Conservation (phyloP, 2,797 vertebrate species). For the Tangara arthus region DNA sequence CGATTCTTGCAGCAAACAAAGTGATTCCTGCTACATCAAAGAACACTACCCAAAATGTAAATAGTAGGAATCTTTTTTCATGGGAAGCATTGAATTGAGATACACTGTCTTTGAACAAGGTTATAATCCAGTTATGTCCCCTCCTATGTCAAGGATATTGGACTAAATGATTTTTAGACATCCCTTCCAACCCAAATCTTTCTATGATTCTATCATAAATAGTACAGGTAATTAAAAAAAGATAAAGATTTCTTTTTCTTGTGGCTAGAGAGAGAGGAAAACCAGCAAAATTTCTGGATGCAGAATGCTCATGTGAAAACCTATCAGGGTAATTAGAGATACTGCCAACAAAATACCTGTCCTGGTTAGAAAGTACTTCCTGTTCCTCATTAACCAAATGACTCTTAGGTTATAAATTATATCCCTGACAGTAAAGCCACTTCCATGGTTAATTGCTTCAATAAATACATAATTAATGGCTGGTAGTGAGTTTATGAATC, state of each 20-base stretch:
- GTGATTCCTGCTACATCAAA: not conserved
- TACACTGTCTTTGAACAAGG: not conserved
- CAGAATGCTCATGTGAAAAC: not conserved
- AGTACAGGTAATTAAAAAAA: not conserved
- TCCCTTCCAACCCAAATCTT: not conserved
- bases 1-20: not conserved
- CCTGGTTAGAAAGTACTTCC: constrained; percentile 43
- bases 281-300: not conserved
- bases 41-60: not conserved
- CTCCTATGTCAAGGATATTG: not conserved
- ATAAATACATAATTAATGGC: constrained; percentile 63
- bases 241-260: not conserved
- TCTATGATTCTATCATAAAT: not conserved
- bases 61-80: not conserved
- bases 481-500: constrained; percentile 21
- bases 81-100: not conserved
- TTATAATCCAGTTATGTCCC: not conserved
- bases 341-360: constrained; percentile 46
- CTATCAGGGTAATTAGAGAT: constrained; percentile 47
- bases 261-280: not conserved
- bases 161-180: not conserved
- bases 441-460: constrained; percentile 72
- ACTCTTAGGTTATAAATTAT: constrained; percentile 61
- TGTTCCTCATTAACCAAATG: constrained; percentile 69
- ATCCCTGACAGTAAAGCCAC: constrained; percentile 52